A percentile compares a stretch with the other conserved stretches of the same genome.
These are phyloP conservation scores for Neolamprologus tretocephalus DNA, from an alignment of 2,113 vertebrate species.

Conservation along the genomic window DNA sequence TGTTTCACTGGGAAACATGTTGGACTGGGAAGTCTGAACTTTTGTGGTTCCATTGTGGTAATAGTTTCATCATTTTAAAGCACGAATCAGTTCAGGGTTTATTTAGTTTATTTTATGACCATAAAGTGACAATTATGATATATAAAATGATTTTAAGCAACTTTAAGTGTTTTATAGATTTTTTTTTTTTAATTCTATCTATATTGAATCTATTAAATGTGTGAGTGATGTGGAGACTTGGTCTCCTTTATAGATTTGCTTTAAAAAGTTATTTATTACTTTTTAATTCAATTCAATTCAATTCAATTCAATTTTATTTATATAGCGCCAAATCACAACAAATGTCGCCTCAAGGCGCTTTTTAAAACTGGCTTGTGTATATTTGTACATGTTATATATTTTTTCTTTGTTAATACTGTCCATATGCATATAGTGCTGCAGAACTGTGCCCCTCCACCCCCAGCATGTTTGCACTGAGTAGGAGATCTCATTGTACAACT, in stretches of 20 bases:
- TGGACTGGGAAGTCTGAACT: background rate
- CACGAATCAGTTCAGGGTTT: background rate
- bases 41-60: background rate
- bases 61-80: background rate
- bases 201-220: background rate
- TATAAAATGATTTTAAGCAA: background rate
- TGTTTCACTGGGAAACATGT: background rate
- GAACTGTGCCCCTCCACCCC: background rate
- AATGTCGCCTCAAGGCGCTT: too few species aligned
- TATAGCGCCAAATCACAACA: too few species aligned
- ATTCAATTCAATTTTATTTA: too few species aligned
- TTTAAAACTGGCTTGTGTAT: background rate
- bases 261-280: background rate
- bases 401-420: background rate
- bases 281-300: too few species aligned
- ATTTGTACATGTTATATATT: background rate
- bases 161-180: rapidly evolving
- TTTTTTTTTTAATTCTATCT: rapidly evolving
- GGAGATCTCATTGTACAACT: background rate
- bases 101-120: background rate
- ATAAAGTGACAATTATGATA: background rate
- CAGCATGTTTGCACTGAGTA: background rate
- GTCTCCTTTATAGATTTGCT: background rate
- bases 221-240: background rate
- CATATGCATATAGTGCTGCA: background rate